Base-by-base conservation (phyloP, 2,113 vertebrate species). In the Tautogolabrus adspersus region DNA sequence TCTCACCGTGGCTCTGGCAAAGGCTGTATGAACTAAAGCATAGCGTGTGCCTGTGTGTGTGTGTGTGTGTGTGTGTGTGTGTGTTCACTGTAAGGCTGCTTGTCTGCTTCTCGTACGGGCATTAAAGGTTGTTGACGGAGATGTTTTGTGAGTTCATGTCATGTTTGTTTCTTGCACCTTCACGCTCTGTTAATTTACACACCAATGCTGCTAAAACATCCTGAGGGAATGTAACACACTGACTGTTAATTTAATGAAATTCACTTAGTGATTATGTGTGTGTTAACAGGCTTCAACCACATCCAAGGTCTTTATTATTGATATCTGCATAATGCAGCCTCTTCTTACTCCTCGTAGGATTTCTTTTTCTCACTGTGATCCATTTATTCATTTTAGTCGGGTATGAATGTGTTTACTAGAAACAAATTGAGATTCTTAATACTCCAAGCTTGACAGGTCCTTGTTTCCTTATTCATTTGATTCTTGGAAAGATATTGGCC, bases 171-270 rank as follows among this genome's bases (percentile, higher is more conserved):
- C 10, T 56, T 58, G 56, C 61, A 68, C 12, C 10, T 56, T 75
- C 51, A 30, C 2, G 3, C 44, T 79, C 57, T 21, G 40, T 82
- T 80, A 66, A 87, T 83, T 83, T 72, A 59, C 54, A 64, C 52
- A 4, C 19, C 38, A 26, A 15, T 40, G 13, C 46, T 16, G 58
- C 49, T 40, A 11, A 84, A 64, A 65, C 46, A 44, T 75, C 75
- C 63, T 10, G 1, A 40, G 34, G 51, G 71, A 46, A 38, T 78
- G 73, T 42, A 69, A 68, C 56, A 30, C 46, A 40, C 5, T 46
- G 47, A 44, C 34, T 75, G 60, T 65, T 82, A 81, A 85, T 85
- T 77, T 62, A 76, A 71, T 56, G 1, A 62, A 76, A 75, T 9
- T 80, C 62, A 63, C 34, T 65, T 3, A 46, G 19, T 30, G 30